Evolutionary conservation across 2,888 invertebrate genomes (phyloP).

Genomic region (Dromius quadrimaculatus): DNA sequence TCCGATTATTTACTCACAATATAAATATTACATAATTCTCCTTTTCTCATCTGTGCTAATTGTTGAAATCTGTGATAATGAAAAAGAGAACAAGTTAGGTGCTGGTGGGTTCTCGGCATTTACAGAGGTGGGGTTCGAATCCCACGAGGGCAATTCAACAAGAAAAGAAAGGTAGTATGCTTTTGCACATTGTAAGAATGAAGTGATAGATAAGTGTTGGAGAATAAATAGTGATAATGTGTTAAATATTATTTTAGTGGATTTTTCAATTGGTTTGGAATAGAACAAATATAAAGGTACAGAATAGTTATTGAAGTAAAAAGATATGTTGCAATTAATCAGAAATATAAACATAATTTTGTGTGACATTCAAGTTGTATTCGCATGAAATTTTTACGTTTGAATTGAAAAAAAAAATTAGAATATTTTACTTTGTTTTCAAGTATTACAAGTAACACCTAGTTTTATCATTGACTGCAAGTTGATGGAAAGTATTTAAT

Average conservation of each 20-base stretch:
- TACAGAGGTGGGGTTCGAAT: slow-evolving; percentile 21
- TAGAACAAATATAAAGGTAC: background rate
- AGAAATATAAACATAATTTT: too few relatives aligned
- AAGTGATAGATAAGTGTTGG: background rate
- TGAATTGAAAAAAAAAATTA: too few relatives aligned
- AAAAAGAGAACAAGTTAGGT: slow-evolving; percentile 14
- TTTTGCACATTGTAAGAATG: background rate
- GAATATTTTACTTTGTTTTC: too few relatives aligned
- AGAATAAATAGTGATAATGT: too few relatives aligned
- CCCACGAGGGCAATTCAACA: background rate
- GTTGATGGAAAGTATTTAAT: too few relatives aligned
- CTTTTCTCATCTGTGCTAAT: background rate
- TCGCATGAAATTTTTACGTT: too few relatives aligned
- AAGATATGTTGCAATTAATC: background rate
- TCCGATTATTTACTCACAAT: slow-evolving; percentile 31
- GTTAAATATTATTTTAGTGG: too few relatives aligned
- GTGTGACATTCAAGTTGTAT: too few relatives aligned
- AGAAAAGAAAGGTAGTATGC: background rate
- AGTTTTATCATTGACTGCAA: too few relatives aligned
- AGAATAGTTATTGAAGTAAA: background rate
- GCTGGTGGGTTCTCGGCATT: background rate
- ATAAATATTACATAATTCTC: slow-evolving; percentile 26
- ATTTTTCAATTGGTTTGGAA: background rate
- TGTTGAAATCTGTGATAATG: slow-evolving; percentile 21
- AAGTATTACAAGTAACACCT: too few relatives aligned